A percentile compares a stretch with the other conserved stretches of the same genome.
These are phyloP conservation scores for Watsonalla binaria DNA, from an alignment of 2,888 invertebrate species.

Conservation along the genomic window DNA sequence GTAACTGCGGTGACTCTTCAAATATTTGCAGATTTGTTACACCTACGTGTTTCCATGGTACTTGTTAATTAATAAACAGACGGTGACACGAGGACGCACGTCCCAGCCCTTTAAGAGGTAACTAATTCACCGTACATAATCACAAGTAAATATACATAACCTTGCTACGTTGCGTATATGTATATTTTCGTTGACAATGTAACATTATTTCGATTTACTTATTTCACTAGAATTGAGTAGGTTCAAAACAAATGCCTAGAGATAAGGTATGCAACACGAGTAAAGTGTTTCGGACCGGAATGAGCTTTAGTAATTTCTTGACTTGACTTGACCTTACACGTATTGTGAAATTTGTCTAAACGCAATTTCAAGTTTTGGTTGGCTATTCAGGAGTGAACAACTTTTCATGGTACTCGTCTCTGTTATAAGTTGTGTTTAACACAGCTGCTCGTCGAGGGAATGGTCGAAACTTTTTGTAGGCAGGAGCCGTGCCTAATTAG, in stretches of 20 bases:
- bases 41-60: background rate
- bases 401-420: conserved; percentile 47
- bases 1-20: conserved; percentile 10
- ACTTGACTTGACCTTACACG: conserved; percentile 19
- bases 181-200: too few species aligned
- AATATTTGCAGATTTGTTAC: conserved; percentile 12
- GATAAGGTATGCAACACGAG: too few species aligned
- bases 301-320: background rate
- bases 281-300: too few species aligned
- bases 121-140: too few species aligned
- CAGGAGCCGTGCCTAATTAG: conserved; percentile 45
- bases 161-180: too few species aligned
- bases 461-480: conserved; percentile 56
- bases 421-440: conserved; percentile 49
- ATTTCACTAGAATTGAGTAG: too few species aligned
- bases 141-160: too few species aligned
- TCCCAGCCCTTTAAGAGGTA: too few species aligned
- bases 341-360: conserved; percentile 1
- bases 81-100: background rate
- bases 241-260: too few species aligned
- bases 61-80: background rate
- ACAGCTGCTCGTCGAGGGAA: conserved; percentile 45
- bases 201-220: too few species aligned
- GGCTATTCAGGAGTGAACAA: conserved; percentile 31
- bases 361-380: conserved; percentile 13